These are phyloP conservation scores for Harpagus bidentatus DNA, from an alignment of 2,113 vertebrate genomes.

Conservation along the genomic window DNA sequence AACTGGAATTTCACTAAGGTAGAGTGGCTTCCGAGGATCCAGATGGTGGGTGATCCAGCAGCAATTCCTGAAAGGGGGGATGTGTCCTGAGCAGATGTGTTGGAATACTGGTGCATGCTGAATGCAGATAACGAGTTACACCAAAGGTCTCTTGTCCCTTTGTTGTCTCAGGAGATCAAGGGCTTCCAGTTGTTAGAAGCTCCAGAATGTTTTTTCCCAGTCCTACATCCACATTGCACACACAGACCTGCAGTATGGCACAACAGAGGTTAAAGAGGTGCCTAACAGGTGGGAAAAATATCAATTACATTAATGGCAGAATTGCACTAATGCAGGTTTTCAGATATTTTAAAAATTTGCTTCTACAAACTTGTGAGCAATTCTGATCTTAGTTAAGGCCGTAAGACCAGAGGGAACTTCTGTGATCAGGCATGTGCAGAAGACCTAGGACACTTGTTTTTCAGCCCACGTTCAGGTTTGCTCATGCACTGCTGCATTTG, in stretches of 20 bases:
- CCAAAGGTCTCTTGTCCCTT: neutral
- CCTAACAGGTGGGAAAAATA: neutral
- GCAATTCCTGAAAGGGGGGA: neutral
- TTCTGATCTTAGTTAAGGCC: neutral
- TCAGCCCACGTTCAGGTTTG: neutral
- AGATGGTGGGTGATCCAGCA: neutral
- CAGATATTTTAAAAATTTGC: neutral
- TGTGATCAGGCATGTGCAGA: neutral
- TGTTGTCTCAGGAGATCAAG: neutral
- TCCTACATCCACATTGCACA: neutral
- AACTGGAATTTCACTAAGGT: neutral
- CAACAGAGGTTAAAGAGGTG: neutral
- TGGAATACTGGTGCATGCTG: neutral
- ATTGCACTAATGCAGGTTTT: neutral
- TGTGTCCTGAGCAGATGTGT: neutral
- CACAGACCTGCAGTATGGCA: neutral
- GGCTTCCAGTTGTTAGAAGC: neutral
- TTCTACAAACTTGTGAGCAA: neutral
- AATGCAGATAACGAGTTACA: neutral
- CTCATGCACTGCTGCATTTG: neutral
- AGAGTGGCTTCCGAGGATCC: neutral
- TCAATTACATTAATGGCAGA: neutral
- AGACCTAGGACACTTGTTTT: neutral
- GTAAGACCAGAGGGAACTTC: neutral
- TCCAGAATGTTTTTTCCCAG: neutral